Conservation (phyloP, 2,888 invertebrate genomes). For the Sinotaia quadrata region DNA sequence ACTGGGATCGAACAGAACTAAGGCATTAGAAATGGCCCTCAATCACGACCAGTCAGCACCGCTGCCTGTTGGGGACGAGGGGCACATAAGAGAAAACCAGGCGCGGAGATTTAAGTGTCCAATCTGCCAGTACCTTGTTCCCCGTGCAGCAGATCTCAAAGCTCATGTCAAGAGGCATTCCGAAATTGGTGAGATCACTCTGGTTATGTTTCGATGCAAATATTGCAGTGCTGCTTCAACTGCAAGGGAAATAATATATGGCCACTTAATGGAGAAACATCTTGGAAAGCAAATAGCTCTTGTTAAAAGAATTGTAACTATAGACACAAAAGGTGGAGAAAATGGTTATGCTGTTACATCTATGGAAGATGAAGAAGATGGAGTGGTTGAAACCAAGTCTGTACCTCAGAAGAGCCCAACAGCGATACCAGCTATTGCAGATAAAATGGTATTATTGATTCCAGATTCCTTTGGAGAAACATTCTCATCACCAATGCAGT, state of each 20-base stretch:
- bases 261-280: constrained; percentile 46
- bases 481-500: constrained; percentile 47
- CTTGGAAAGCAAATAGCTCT: constrained; percentile 43
- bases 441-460: constrained; percentile 36
- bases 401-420: background rate
- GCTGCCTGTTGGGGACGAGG: constrained; percentile 24
- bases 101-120: constrained; percentile 44
- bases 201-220: constrained; percentile 41
- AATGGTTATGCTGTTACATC: constrained; percentile 45
- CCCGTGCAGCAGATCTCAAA: constrained; percentile 43
- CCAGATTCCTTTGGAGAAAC: constrained; percentile 43
- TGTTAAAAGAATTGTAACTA: constrained; percentile 41
- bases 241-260: constrained; percentile 41
- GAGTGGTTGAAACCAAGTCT: background rate
- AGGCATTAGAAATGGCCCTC: constrained; percentile 21
- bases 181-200: constrained; percentile 42
- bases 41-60: constrained; percentile 26
- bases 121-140: constrained; percentile 43
- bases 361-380: constrained; percentile 35
- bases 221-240: constrained; percentile 45
- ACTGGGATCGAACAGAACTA: constrained; percentile 12
- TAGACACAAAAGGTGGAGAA: constrained; percentile 40
- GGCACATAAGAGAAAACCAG: constrained; percentile 35
- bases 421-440: background rate
- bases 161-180: constrained; percentile 42